phyloP scores from a whole-genome alignment of 2,888 invertebrate genomes.

The Rosalia funebris region DNA sequence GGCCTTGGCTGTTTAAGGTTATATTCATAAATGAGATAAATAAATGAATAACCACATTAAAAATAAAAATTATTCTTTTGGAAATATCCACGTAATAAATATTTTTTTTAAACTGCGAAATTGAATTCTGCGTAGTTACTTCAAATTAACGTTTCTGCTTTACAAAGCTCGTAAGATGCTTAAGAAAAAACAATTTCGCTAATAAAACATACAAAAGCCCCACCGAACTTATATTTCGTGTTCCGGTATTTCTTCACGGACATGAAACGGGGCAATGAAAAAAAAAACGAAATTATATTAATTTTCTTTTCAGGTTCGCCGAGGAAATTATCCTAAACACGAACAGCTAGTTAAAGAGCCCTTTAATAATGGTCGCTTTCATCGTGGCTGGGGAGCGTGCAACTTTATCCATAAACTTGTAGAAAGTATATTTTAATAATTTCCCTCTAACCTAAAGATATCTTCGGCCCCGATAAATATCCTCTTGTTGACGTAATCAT shows the following conservation, averaged over 20 bases:
- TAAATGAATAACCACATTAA: too few relatives aligned
- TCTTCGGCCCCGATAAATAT: conserved; percentile 38
- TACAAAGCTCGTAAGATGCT: too few relatives aligned
- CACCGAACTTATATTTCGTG: not conserved
- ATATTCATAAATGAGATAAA: too few relatives aligned
- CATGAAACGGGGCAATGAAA: not conserved
- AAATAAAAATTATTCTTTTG: too few relatives aligned
- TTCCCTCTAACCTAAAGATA: conserved; percentile 28
- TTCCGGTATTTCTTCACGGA: not conserved
- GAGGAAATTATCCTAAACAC: not conserved
- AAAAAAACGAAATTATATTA: conserved; percentile 2
- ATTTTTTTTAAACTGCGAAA: too few relatives aligned
- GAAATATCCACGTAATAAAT: too few relatives aligned
- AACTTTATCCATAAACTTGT: not conserved
- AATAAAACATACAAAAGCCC: not conserved
- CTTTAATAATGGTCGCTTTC: conserved; percentile 9
- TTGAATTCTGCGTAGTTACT: too few relatives aligned
- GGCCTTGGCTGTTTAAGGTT: too few relatives aligned
- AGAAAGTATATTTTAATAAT: conserved; percentile 33
- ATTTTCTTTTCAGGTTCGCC: not conserved
- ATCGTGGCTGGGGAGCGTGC: not conserved
- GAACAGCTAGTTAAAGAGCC: conserved; percentile 1
- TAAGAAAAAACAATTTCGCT: not conserved
- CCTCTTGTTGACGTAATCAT: conserved; percentile 41
- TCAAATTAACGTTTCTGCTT: too few relatives aligned